Evolutionary conservation across 2,797 vertebrate species (phyloP).

Genomic region (Pangasius sanitwongsei): DNA sequence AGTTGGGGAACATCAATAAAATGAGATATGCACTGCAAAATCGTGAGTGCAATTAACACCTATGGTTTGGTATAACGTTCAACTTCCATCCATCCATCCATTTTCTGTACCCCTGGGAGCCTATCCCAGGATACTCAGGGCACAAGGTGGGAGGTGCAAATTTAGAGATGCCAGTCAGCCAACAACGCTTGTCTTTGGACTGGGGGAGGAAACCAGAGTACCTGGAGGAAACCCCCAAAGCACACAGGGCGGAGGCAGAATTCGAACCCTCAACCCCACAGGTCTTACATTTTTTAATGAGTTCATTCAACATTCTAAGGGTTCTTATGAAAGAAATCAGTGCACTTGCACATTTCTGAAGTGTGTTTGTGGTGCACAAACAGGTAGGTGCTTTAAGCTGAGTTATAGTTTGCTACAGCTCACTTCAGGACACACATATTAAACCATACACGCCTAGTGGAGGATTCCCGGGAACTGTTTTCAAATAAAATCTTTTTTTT

Average conservation of each 20-base stretch:
- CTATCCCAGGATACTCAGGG: too few species aligned
- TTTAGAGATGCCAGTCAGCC: too few species aligned
- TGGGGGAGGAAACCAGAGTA: too few species aligned
- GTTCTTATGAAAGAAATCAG: background rate
- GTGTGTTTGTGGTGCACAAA: background rate
- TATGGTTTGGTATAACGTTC: background rate
- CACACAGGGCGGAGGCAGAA: too few species aligned
- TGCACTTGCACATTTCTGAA: background rate
- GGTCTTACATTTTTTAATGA: background rate
- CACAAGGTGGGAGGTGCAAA: too few species aligned
- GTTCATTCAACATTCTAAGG: background rate
- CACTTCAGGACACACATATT: background rate
- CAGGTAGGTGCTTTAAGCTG: background rate
- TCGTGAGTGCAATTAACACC: background rate
- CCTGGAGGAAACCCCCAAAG: too few species aligned
- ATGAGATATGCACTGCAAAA: background rate
- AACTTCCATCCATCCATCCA: too few species aligned
- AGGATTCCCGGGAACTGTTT: conserved; percentile 2
- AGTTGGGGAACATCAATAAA: conserved; percentile 27
- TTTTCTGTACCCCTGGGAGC: too few species aligned
- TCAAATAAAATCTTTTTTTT: background rate
- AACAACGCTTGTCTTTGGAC: too few species aligned
- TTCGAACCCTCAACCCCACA: too few species aligned
- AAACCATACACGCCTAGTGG: background rate
- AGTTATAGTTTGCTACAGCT: background rate